These are phyloP conservation scores for Frankliniella intonsa DNA, from an alignment of 2,888 invertebrate genomes.

Conservation along the genomic window DNA sequence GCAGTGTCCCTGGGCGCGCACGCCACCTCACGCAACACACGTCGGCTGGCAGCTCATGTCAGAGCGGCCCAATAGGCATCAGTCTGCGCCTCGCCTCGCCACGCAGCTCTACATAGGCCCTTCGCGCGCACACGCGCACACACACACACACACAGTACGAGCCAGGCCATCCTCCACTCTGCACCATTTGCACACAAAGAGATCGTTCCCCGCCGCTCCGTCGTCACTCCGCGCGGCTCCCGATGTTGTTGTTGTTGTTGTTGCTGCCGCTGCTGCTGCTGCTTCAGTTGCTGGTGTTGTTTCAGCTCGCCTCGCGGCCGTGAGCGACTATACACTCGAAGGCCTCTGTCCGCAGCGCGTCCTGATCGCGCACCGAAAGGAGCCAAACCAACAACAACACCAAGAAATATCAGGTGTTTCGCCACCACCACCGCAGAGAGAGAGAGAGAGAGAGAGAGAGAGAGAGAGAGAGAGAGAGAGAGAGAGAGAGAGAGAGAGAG, in stretches of 20 bases:
- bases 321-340: not conserved
- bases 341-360: too few relatives aligned
- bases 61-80: too few relatives aligned
- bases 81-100: too few relatives aligned
- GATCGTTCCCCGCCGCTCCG: not conserved
- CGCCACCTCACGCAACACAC: too few relatives aligned
- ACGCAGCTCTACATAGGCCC: too few relatives aligned
- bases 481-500: constrained; percentile 31
- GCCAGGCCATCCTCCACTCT: not conserved
- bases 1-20: too few relatives aligned
- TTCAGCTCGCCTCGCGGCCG: not conserved
- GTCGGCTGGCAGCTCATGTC: too few relatives aligned
- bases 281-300: not conserved
- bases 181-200: constrained; percentile 16
- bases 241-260: not conserved
- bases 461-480: constrained; percentile 33
- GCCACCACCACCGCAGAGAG: too few relatives aligned
- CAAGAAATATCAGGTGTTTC: too few relatives aligned
- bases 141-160: not conserved
- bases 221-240: not conserved
- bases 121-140: too few relatives aligned
- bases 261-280: not conserved
- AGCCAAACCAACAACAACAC: too few relatives aligned
- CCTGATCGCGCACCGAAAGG: too few relatives aligned
- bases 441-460: not conserved